Evolutionary conservation across 2,797 vertebrate genomes (phyloP), one percentile per base, ranked within the genome.

Genomic region (Macropus fuliginosus): DNA sequence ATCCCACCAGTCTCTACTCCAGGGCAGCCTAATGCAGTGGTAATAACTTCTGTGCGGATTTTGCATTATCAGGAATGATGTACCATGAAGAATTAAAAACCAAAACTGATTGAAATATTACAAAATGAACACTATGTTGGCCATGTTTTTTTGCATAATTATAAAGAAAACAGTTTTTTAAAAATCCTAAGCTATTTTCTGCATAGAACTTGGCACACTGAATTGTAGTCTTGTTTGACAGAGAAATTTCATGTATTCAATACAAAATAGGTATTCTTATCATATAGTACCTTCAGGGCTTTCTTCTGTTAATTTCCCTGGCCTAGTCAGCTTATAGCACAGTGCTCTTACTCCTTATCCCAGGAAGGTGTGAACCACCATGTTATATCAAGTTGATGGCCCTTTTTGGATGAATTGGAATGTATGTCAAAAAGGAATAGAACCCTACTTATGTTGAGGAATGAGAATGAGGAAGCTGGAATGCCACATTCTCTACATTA

Each of bases 1-100:
- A 96, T 99, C 97, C 99, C 99, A 59, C 98, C 99, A 16, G 27
- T 99, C 4, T 99, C 99, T 92, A 98, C 99, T 21, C 99, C 99
- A 40, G 99, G 99, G 93, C 99, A 99, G 5, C 99, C 99, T 95
- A 98, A 99, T 97, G 98, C 99, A 74, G 97, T 66, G 98, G 99
- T 99, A 98, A 99, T 97, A 1, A 66, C 24, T 18, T 92, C 91
- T 93, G 91, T 92, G 5, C 56, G 90, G 40, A 92, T 62, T 62
- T 66, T 55, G 94, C 27, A 59, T 90, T 81, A 96, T 92, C 93
- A 94, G 90, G 10, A 94, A 91, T 56, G 93, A 55, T 93, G 21
- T 90, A 31, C 90, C 54, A 93, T 18, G 92, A 90, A 56, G 94
- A 94, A 93, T 81, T 57, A 94, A 92, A 89, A n/a, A 29, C 55